These are phyloP conservation scores for Mus caroli DNA, from an alignment of 2,797 vertebrate species.

Conservation along the genomic window DNA sequence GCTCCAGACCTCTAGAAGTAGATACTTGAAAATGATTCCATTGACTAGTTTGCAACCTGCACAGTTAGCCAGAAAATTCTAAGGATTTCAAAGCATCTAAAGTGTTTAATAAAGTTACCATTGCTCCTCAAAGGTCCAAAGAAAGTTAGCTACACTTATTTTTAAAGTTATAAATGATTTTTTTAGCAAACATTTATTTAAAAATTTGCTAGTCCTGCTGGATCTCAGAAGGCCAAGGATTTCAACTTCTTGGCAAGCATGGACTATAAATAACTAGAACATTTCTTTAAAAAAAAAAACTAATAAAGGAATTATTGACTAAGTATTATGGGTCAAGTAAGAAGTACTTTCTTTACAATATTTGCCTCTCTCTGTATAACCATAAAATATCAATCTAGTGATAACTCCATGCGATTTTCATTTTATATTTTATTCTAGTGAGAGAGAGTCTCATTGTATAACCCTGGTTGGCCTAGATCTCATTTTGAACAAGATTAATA, in stretches of 20 bases:
- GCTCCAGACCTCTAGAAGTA: not conserved
- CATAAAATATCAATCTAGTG: conserved; percentile 1
- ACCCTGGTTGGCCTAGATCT: not conserved
- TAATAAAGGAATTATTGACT: not conserved
- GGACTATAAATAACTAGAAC: not conserved
- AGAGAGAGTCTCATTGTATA: not conserved
- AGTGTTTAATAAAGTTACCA: conserved; percentile 5
- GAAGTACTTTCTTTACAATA: conserved; percentile 3
- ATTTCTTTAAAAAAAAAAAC: not conserved
- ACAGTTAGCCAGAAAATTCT: conserved; percentile 36
- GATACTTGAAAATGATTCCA: not conserved
- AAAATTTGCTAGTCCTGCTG: not conserved
- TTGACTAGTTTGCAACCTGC: not conserved
- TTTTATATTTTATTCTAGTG: not conserved
- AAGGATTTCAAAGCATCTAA: not conserved
- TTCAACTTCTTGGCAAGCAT: not conserved
- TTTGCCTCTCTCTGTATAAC: conserved; percentile 21
- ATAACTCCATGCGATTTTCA: not conserved
- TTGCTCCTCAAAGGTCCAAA: not conserved
- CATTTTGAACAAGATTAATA: not conserved
- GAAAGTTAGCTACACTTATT: not conserved
- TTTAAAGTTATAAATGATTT: conserved; percentile 7
- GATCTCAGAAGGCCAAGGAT: not conserved
- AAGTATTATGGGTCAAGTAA: not conserved
- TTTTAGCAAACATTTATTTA: not conserved